These are phyloP conservation scores for Drosophila setosimentum DNA, from an alignment of 2,888 invertebrate species.

Conservation along the genomic window DNA sequence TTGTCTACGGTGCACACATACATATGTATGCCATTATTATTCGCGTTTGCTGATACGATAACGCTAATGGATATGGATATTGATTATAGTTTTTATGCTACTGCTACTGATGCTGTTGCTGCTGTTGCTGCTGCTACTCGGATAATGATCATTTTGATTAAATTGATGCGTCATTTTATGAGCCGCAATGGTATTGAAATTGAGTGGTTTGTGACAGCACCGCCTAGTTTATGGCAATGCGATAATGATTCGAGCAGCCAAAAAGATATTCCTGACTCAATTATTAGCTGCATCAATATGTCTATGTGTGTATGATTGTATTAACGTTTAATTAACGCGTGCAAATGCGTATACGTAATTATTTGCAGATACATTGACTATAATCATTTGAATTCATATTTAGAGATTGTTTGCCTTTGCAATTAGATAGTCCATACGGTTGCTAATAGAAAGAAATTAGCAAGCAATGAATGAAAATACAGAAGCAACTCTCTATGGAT, in stretches of 20 bases:
- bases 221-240: slow-evolving; percentile 59
- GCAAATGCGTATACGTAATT: slow-evolving; percentile 44
- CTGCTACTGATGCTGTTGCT: slow-evolving; percentile 33
- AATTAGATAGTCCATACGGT: slow-evolving; percentile 9
- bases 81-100: slow-evolving; percentile 80
- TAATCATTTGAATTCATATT: slow-evolving; percentile 10
- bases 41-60: slow-evolving; percentile 79
- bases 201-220: slow-evolving; percentile 77
- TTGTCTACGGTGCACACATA: slow-evolving; percentile 38
- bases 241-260: slow-evolving; percentile 56
- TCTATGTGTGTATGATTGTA: slow-evolving; percentile 17
- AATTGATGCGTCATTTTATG: slow-evolving; percentile 80
- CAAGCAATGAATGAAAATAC: slow-evolving; percentile 5
- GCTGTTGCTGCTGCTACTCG: slow-evolving; percentile 18
- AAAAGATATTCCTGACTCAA: slow-evolving; percentile 68
- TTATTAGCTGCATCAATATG: slow-evolving; percentile 57
- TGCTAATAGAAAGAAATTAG: not conserved
- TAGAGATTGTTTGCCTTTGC: slow-evolving; percentile 1
- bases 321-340: slow-evolving; percentile 52
- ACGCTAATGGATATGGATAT: slow-evolving; percentile 82
- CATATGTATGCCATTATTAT: slow-evolving; percentile 64
- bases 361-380: slow-evolving; percentile 23
- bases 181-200: slow-evolving; percentile 80
- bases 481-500: not conserved
- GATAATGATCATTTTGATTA: slow-evolving; percentile 78